Base-by-base conservation (phyloP, 2,797 vertebrate genomes). In the Coreius guichenoti region DNA sequence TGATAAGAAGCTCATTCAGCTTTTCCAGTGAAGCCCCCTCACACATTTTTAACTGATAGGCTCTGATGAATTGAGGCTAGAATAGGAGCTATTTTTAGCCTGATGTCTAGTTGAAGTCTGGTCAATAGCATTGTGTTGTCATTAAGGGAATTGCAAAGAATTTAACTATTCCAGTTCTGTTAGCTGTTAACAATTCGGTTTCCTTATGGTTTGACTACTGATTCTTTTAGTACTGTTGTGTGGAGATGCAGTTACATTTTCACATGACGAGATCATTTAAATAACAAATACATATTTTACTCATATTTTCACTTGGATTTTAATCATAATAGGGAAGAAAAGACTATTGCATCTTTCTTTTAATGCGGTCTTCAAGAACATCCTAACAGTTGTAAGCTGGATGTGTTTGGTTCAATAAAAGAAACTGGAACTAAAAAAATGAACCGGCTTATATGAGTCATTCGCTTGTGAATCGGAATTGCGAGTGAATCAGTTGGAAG, bases 31-130 rank as follows among this genome's bases (percentile, higher is more conserved):
- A 82, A 63, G 45, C 73, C 51, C 61, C 77, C 69, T 87, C 86
- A 85, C 70, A 51, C 76, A 47, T 78, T 87, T 85, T 49, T 74
- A 87, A 26, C 79, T 72, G 80, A 80, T 88, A 56, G 21, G 49
- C 72, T 76, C 73, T 82, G 87, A 84, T 82, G 80, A 86, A 86
- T 79, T 68, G 56, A 80, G 79, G 72, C 80, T 82, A 19, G 17
- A 51, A 58, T 82, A 31, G 47, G 68, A 23, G 19, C 72, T 86
- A 87, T 88, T 87, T 83, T 85, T 89, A 89, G 82, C 51, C 47
- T 31, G 69, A 67, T 70, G 81, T 17, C 69, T 75, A 81, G 86
- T 58, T 73, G 14, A 45, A 45, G 76, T 56, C 58, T 76, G n/a
- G 83, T 73, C 69, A 83, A 65, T 65, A 21, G 33, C 56, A 29